Percentiles rank a stretch among this genome's conserved stretches.
phyloP scores from a whole-genome alignment of 2,888 invertebrate species.

The Platycheirus albimanus region DNA sequence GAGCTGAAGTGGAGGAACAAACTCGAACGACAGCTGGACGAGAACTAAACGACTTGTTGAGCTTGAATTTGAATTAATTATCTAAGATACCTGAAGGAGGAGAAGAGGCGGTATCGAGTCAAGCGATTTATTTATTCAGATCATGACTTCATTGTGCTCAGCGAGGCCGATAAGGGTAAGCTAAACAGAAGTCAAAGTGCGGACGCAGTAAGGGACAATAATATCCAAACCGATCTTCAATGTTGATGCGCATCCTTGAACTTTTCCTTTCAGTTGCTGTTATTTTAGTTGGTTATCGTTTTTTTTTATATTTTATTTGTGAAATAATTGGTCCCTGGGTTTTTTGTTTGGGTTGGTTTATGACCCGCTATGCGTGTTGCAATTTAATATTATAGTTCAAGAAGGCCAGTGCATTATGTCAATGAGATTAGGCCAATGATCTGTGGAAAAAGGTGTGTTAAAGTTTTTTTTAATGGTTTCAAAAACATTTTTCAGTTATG shows the following conservation, averaged over 20 bases:
- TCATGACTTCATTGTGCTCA: slow-evolving; percentile 58
- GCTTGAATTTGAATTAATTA: slow-evolving; percentile 73
- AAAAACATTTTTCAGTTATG: too few relatives aligned
- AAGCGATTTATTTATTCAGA: slow-evolving; percentile 66
- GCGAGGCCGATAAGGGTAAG: slow-evolving; percentile 18
- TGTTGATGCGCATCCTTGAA: slow-evolving; percentile 70
- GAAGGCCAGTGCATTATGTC: slow-evolving; percentile 44
- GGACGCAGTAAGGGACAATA: slow-evolving; percentile 13
- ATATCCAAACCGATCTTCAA: slow-evolving; percentile 49
- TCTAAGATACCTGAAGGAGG: slow-evolving; percentile 20
- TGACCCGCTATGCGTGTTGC: slow-evolving; percentile 45
- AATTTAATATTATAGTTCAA: slow-evolving; percentile 62
- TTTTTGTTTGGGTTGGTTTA: slow-evolving; percentile 15
- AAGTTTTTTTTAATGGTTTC: too few relatives aligned
- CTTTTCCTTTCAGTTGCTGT: slow-evolving; percentile 64
- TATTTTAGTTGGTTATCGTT: slow-evolving; percentile 14
- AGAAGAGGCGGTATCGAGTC: slow-evolving; percentile 1
- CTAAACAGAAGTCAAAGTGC: slow-evolving; percentile 1
- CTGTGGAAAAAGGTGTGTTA: background rate
- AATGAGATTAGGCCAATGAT: slow-evolving; percentile 42
- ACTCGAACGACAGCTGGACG: slow-evolving; percentile 58
- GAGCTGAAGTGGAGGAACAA: slow-evolving; percentile 7
- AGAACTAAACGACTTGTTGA: slow-evolving; percentile 57
- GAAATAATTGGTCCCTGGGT: too few relatives aligned
- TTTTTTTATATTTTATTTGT: too few relatives aligned